phyloP scores from a whole-genome alignment of 2,113 vertebrate species.

The Leptosomus discolor region DNA sequence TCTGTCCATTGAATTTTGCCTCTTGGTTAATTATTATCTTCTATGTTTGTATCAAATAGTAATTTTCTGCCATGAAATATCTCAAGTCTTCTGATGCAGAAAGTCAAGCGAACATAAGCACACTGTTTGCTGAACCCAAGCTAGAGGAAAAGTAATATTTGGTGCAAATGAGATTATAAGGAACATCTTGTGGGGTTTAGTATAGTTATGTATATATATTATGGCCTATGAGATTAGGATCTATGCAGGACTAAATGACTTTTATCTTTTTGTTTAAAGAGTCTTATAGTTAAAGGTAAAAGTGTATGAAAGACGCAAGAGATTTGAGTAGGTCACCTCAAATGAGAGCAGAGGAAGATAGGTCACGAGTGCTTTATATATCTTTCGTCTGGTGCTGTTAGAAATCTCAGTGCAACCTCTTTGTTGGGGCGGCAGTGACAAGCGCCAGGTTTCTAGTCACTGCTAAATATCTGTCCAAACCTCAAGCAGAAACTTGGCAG shows the following conservation, averaged over 20 bases:
- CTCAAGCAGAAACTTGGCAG: background rate
- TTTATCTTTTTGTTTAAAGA: background rate
- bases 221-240: too few species aligned
- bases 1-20: background rate
- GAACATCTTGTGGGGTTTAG: background rate
- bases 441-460: background rate
- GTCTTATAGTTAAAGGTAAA: background rate
- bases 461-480: background rate
- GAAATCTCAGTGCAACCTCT: background rate
- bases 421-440: background rate
- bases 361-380: background rate
- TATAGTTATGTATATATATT: background rate
- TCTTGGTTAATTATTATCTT: background rate
- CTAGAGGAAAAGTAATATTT: background rate
- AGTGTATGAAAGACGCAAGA: background rate
- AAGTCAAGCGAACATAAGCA: background rate
- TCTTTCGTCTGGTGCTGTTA: background rate
- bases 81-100: background rate
- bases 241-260: background rate
- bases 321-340: background rate
- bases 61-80: background rate
- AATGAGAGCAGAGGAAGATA: background rate
- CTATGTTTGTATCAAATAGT: background rate
- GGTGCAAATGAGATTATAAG: background rate
- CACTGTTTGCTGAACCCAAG: fast-evolving